phyloP scores from a whole-genome alignment of 2,888 invertebrate species.

The Homarus gammarus region DNA sequence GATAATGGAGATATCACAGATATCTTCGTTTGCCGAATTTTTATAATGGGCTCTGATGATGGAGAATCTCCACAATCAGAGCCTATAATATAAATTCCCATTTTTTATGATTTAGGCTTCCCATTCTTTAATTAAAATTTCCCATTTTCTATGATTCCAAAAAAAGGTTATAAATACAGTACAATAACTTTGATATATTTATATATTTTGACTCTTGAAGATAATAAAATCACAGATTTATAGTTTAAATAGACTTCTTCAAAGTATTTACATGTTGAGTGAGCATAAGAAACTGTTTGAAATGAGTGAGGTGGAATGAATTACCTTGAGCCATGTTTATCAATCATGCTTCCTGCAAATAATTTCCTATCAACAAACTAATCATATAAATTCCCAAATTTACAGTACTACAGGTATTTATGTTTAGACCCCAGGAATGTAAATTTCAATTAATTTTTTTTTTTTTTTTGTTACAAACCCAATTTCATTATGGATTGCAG shows the following conservation, averaged over 20 bases:
- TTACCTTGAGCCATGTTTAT: conserved; percentile 51
- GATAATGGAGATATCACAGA: no score
- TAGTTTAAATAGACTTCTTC: conserved; percentile 69
- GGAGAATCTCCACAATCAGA: no score
- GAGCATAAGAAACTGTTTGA: conserved; percentile 65
- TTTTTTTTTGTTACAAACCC: no score
- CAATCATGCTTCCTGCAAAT: conserved; percentile 41
- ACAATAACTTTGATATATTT: conserved; percentile 59
- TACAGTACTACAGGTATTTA: background rate
- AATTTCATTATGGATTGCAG: background rate
- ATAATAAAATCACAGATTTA: conserved; percentile 70
- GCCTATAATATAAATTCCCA: no score
- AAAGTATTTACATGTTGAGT: conserved; percentile 68
- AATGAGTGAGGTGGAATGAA: conserved; percentile 66
- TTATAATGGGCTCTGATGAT: no score
- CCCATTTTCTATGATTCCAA: no score
- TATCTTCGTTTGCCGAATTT: no score
- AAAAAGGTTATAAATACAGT: conserved; percentile 40
- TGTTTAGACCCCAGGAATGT: conserved; percentile 1
- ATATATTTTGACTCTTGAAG: conserved; percentile 70
- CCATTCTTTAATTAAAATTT: no score
- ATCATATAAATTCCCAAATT: background rate
- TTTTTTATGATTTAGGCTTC: no score
- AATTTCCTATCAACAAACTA: background rate
- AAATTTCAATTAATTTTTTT: background rate